A percentile compares a stretch with the other conserved stretches of the same genome.
phyloP scores from a whole-genome alignment of 1,140 invertebrate species.

The Lordiphosa mommai region DNA sequence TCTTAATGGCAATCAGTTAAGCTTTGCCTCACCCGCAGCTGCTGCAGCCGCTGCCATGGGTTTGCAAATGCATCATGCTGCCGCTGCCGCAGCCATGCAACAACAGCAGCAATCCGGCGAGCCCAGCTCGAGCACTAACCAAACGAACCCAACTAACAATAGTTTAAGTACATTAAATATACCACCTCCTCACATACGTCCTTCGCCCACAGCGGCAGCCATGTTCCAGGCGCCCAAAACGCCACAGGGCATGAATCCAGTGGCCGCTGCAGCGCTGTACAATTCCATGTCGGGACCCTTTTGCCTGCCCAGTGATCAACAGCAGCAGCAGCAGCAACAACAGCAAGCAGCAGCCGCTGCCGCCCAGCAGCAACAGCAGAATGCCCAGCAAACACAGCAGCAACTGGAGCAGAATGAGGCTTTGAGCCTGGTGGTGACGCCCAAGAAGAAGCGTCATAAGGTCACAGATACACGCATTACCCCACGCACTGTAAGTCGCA shows the following conservation, averaged over 20 bases:
- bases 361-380: slow-evolving; percentile 80
- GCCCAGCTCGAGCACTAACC: slow-evolving; percentile 42
- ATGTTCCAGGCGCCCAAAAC: slow-evolving; percentile 90
- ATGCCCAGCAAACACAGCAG: slow-evolving; percentile 80
- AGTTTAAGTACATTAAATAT: slow-evolving; percentile 80
- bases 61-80: slow-evolving; percentile 77
- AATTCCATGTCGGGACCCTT: slow-evolving; percentile 83
- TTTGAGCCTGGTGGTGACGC: slow-evolving; percentile 94
- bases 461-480: slow-evolving; percentile 97
- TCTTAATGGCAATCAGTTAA: slow-evolving; percentile 71
- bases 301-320: slow-evolving; percentile 81
- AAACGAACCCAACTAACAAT: slow-evolving; percentile 71
- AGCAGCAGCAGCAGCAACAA: slow-evolving; percentile 60
- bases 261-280: slow-evolving; percentile 84
- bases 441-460: slow-evolving; percentile 98
- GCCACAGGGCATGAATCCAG: slow-evolving; percentile 85
- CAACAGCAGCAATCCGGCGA: slow-evolving; percentile 27
- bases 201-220: slow-evolving; percentile 84
- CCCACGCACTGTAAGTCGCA: slow-evolving; percentile 92
- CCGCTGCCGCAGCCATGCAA: slow-evolving; percentile 71
- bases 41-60: slow-evolving; percentile 78
- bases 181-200: slow-evolving; percentile 86
- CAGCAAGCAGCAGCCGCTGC: slow-evolving; percentile 64
- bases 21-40: slow-evolving; percentile 73
- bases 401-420: slow-evolving; percentile 93